Base-by-base conservation (phyloP, 2,113 vertebrate species). In the Ctenodactylus gundi region DNA sequence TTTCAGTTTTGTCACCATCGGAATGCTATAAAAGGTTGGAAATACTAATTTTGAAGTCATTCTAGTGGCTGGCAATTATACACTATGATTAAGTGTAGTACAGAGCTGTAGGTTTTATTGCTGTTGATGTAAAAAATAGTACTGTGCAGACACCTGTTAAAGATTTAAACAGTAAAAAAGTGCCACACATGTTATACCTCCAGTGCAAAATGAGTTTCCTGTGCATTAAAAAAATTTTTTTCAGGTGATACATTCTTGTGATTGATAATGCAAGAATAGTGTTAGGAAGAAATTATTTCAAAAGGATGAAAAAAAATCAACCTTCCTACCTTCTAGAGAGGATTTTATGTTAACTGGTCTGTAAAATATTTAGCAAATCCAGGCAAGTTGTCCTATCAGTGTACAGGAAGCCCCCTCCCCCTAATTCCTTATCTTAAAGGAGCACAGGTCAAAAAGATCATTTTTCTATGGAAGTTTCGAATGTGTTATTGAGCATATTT, bases 111-210 rank as follows among this genome's bases (percentile, higher is more conserved):
- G n/a, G n/a, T 92, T 73, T 88, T 68, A 31, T 92, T 94, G 46
- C 84, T 91, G 31, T 93, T 85, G 57, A 57, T 85, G 7, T n/a
- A 76, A 87, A 86, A 85, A 70, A 14, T 90, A 86, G n/a, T 76
- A 55, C 34, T 57, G 53, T 39, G 10, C 25, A 62, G 67, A 41
- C 72, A n/a, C 15, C 39, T 81, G 13, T 85, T 85, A 68, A 93
- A 93, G 44, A 62, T 64, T 62, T 83, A 76, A 75, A 46, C 27
- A 76, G 25, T 75, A 27, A 89, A 39, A 85, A 31, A 85, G 20
- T 58, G 57, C 31, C 29, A 64, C 29, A 64, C 60, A 17, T n/a
- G 1, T 83, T 87, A 60, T 90, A 1, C 13, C 86, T 34, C 39
- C 46, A n/a, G n/a, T n/a, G n/a, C n/a, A n/a, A n/a, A 85, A 62